These are phyloP conservation scores for Oryzias celebensis DNA, from an alignment of 2,113 vertebrate genomes.

Conservation along the genomic window DNA sequence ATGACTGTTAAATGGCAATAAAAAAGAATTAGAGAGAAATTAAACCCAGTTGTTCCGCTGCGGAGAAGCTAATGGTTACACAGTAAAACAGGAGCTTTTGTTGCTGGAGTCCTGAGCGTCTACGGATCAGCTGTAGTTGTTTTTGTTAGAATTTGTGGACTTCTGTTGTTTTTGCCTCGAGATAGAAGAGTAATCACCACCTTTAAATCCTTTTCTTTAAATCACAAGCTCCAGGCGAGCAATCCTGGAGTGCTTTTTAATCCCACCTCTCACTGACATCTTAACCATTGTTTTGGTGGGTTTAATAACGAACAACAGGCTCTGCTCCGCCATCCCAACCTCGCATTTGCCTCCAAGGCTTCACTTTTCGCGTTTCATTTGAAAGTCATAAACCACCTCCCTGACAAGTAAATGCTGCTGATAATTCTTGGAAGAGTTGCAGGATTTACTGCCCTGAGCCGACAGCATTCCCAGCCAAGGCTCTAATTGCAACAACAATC, in stretches of 20 bases:
- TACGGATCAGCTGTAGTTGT: no score
- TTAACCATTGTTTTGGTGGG: slow-evolving; percentile 4
- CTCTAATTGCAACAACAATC: slow-evolving; percentile 49
- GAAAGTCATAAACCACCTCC: background rate
- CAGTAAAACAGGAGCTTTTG: no score
- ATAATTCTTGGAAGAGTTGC: slow-evolving; percentile 12
- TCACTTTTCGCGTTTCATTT: background rate
- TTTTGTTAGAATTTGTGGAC: no score
- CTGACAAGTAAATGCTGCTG: background rate
- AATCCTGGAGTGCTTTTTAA: slow-evolving; percentile 15
- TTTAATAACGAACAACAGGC: background rate
- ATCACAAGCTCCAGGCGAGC: slow-evolving; percentile 23
- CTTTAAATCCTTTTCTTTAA: slow-evolving; percentile 19
- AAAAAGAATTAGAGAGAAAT: no score
- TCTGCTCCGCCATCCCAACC: background rate
- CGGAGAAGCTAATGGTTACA: no score
- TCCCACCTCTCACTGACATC: slow-evolving; percentile 4
- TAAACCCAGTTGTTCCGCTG: no score
- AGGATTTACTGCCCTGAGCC: slow-evolving; percentile 31
- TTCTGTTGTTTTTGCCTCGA: slow-evolving; percentile 3
- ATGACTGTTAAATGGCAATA: no score
- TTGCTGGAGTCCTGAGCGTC: no score
- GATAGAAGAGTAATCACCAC: slow-evolving; percentile 12
- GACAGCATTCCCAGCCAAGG: slow-evolving; percentile 25
- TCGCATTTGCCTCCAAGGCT: background rate